A percentile compares a stretch with the other conserved stretches of the same genome.
Evolutionary conservation across 2,888 invertebrate genomes (phyloP).

Genomic region (Drosophila neonasuta): DNA sequence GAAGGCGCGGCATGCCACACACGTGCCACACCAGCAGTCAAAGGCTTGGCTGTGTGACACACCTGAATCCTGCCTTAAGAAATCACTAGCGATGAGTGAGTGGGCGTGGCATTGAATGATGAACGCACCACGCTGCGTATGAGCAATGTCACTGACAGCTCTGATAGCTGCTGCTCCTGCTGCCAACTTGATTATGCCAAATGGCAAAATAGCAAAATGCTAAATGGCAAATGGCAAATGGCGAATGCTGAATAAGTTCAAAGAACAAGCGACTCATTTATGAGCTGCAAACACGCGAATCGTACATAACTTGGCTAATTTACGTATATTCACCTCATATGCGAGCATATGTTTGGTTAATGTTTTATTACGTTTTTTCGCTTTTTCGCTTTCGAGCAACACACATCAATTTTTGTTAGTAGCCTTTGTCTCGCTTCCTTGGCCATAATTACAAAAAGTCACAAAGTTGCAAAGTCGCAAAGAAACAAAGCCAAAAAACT

Average conservation of each 20-base stretch:
- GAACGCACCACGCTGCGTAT: conserved; percentile 51
- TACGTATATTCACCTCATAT: conserved; percentile 37
- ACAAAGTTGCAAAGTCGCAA: neutral
- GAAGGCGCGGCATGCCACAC: conserved; percentile 25
- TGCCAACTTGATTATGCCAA: conserved; percentile 40
- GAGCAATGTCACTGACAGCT: conserved; percentile 32
- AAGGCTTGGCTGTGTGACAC: conserved; percentile 46
- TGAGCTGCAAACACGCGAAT: conserved; percentile 55
- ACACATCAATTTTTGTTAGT: conserved; percentile 11
- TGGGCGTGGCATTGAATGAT: conserved; percentile 34
- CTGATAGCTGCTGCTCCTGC: neutral
- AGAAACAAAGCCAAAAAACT: conserved; percentile 12
- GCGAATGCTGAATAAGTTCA: conserved; percentile 14
- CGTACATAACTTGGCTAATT: conserved; percentile 62
- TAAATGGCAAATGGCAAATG: conserved; percentile 2
- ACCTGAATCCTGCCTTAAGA: conserved; percentile 47
- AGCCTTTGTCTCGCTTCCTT: conserved; percentile 15
- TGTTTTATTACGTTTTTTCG: conserved; percentile 30
- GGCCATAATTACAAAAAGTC: conserved; percentile 24
- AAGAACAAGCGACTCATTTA: conserved; percentile 46
- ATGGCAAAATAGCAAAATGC: conserved; percentile 4
- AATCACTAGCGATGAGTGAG: conserved; percentile 33
- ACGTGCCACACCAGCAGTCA: conserved; percentile 7
- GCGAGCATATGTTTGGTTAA: conserved; percentile 32
- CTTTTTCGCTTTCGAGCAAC: conserved; percentile 19